Evolutionary conservation across 2,113 vertebrate genomes (phyloP), one percentile per base, ranked within the genome.

Genomic region (Nycticorax nycticorax): DNA sequence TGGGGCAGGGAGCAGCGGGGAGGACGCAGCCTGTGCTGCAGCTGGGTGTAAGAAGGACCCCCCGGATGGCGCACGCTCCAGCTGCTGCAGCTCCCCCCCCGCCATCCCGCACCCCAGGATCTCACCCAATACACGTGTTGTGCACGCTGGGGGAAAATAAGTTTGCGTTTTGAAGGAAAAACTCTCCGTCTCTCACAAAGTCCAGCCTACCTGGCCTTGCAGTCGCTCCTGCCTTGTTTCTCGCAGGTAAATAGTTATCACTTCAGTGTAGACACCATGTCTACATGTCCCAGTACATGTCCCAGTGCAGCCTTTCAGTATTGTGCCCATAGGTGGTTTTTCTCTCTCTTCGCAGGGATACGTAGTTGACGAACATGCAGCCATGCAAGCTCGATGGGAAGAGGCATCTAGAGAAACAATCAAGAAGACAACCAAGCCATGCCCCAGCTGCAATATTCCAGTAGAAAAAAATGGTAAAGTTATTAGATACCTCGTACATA

Each of bases 401-500:
- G 96, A 93, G 69, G 99, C 98, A 10, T 99, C 99, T 33, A 97
- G 89, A 95, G 98, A 98, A 56, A 98, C 98, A 17, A 99, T 99
- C 95, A 97, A 98, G 78, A 98, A 98, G 69, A 98, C 98, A 69
- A 99, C 99, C 15, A 99, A 98, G 92, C 99, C 98, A 30, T 99
- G 99, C 55, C 99, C 99, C 9, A 97, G 84, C 48, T 99, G 99
- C 96, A 98, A 92, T 6, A 98, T 99, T 57, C 98, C 99, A 1
- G 98, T 99, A 30, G 99, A 99, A 96, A 99, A 99, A 85, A 98
- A 99, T 2, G 99, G 99, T 99, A 85, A 88, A 90, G 88, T 66
- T 28, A 53, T 74, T 76, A 66, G 21, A 27, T 47, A 73, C 45
- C 22, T 79, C 14, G 1, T 62, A 50, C 12, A 71, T 83, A 33